Evolutionary conservation across 2,113 vertebrate species (phyloP), one percentile per base, ranked within the genome.

Genomic region (Phaethon lepturus): DNA sequence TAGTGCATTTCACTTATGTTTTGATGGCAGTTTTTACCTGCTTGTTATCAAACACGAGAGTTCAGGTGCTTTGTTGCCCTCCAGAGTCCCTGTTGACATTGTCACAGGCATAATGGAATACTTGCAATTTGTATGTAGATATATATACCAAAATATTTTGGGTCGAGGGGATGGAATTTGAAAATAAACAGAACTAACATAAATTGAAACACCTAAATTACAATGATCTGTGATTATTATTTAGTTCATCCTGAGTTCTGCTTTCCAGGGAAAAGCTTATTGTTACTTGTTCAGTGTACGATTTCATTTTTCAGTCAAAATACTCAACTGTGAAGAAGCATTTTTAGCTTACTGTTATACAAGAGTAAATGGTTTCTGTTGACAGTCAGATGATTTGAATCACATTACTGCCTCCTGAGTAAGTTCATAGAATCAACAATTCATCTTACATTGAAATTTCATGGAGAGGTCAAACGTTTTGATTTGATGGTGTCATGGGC

Each of bases 351-450:
- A 18, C 66, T 93, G 58, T 94, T 86, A 52, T 11, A 74, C 77
- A 93, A 95, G 45, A 49, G 49, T 55, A 68, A n/a, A 31, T 16
- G 8, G 49, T 53, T 80, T 91, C 88, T 91, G 87, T 62, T 93
- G 87, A 88, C 69, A 86, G 78, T 94, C 69, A 94, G 87, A n/a
- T 62, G 73, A 92, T 77, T 80, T 86, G 52, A 96, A 71, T 95
- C 93, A 66, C 91, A 31, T 94, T 78, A 23, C 45, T 86, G 42
- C 86, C 84, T 95, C 87, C 77, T 92, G 62, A 80, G 77, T 73
- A 91, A 72, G 75, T 53, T 92, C 81, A 68, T 38, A 88, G 72
- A 93, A 78, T 67, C 83, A 84, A 33, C 29, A 68, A 67, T 42
- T 58, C 75, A 17, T 80, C 47, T 84, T 73, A 58, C 62, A 74